Evolutionary conservation across 2,888 invertebrate species (phyloP), one percentile per base, ranked within the genome.

Genomic region (Lasioglossum malachurum): DNA sequence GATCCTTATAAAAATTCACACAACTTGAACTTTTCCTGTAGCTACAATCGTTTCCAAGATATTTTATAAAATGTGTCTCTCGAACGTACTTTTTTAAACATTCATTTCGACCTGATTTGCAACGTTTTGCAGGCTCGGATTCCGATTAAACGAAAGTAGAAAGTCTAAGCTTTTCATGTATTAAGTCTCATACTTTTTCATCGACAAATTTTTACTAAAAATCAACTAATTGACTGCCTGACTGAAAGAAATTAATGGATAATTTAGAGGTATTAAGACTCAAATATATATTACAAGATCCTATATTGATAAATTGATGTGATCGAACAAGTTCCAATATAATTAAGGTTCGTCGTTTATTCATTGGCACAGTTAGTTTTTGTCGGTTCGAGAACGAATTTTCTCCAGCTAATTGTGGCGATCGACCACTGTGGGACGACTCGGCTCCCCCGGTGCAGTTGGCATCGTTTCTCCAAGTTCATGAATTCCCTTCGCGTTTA

Each of bases 391-490:
- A n/a, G n/a, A 23, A 53, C n/a, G n/a, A 53, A 53, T n/a, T 53
- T 53, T n/a, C 0, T n/a, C 10, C 10, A n/a, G 23, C 23, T 53
- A 53, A n/a, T 53, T n/a, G 53, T n/a, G 53, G 23, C 53, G n/a
- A 4, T 53, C 23, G 53, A 53, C 53, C 53, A 53, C 23, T 53
- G 44, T 46, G 31, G 23, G 35, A n/a, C 53, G 53, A 8, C 10
- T 53, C 53, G 74, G 19, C 8, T 19, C 44, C 8, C 27, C 16
- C 27, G 27, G 41, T 16, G 10, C 71, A 38, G 41, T 71, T n/a
- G 71, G 71, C n/a, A 41, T 71, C 71, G 71, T 71, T 41, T n/a
- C 38, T 71, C 38, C 38, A n/a, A 71, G 38, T 71, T 71, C 38
- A 71, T 41, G 64, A 64, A 64, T 64, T 64, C 31, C 31, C 64